These are phyloP conservation scores for Phortica variegata DNA, from an alignment of 1,140 invertebrate genomes.

Conservation along the genomic window DNA sequence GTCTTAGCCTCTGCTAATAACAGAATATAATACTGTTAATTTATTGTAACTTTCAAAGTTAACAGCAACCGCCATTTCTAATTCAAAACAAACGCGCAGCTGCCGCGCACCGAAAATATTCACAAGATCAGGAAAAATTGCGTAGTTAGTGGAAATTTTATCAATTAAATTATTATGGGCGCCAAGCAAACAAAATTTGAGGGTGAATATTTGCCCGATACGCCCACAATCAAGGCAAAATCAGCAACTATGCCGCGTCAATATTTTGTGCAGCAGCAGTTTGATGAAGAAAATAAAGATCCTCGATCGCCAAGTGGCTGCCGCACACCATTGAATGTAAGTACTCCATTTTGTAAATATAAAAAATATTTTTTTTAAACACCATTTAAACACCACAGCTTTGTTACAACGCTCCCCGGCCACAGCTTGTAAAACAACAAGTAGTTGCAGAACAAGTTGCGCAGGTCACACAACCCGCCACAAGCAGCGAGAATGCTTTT, in stretches of 20 bases:
- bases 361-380: not conserved
- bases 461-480: not conserved
- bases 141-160: constrained; percentile 8
- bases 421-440: constrained; percentile 20
- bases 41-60: too few species aligned
- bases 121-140: constrained; percentile 1
- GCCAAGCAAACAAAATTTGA: constrained; percentile 48
- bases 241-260: not conserved
- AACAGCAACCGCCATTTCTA: constrained; percentile 9
- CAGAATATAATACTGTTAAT: too few species aligned
- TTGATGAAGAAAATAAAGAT: constrained; percentile 24
- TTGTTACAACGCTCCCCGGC: too few species aligned
- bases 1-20: too few species aligned
- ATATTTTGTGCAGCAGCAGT: not conserved
- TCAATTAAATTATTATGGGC: constrained; percentile 27
- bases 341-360: constrained; percentile 1
- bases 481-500: constrained; percentile 25
- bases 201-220: constrained; percentile 38
- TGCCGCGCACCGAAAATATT: constrained; percentile 12
- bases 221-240: constrained; percentile 20
- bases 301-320: constrained; percentile 45
- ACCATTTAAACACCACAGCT: not conserved
- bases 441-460: not conserved
- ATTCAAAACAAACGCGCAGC: constrained; percentile 31
- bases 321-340: constrained; percentile 42